Percentiles rank a stretch among this genome's conserved stretches.
phyloP scores from a whole-genome alignment of 2,797 vertebrate species.

The Lophius americanus region DNA sequence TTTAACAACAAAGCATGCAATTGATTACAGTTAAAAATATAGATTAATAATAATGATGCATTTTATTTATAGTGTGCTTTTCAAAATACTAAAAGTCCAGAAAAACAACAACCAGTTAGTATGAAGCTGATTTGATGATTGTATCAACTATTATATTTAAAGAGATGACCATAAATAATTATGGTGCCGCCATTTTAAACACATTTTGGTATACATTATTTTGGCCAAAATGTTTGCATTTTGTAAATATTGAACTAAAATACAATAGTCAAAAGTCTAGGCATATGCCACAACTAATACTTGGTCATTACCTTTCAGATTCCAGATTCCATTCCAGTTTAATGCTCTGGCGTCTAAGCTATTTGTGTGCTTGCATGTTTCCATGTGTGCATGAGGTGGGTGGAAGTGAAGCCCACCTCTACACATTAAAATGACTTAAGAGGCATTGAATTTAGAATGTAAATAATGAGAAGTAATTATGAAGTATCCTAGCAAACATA shows the following conservation, averaged over 20 bases:
- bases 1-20: neutral
- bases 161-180: neutral
- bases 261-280: too few relatives aligned
- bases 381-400: neutral
- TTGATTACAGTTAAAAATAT: neutral
- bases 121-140: neutral
- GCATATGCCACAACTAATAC: too few relatives aligned
- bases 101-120: too few relatives aligned
- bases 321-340: neutral
- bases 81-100: too few relatives aligned
- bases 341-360: neutral
- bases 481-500: slow-evolving; percentile 4
- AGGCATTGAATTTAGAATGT: neutral
- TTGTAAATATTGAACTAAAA: too few relatives aligned
- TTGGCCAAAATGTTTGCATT: neutral
- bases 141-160: neutral
- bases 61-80: too few relatives aligned
- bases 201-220: neutral
- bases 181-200: neutral
- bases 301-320: too few relatives aligned
- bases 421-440: slow-evolving; percentile 28
- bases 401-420: slow-evolving; percentile 11
- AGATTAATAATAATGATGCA: neutral
- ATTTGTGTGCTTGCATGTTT: neutral
- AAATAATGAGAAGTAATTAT: neutral